phyloP scores from a whole-genome alignment of 1,140 invertebrate species.

The Bactericera cockerelli region DNA sequence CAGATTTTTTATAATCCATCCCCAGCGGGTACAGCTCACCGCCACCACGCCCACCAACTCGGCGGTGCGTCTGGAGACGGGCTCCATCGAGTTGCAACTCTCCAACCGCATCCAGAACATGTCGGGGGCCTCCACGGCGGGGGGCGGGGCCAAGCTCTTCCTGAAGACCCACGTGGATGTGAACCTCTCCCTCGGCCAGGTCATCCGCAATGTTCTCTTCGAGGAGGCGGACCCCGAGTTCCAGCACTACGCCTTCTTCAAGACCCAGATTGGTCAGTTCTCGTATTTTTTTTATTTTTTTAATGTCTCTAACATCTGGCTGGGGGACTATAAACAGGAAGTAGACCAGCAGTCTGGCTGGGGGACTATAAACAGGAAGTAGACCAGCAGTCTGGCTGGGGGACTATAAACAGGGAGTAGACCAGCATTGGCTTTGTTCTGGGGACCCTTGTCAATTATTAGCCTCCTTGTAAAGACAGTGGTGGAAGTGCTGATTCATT shows the following conservation, averaged over 20 bases:
- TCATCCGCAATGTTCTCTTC: conserved; percentile 83
- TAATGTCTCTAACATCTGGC: too few relatives aligned
- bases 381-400: too few relatives aligned
- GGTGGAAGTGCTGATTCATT: too few relatives aligned
- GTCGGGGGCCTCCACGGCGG: conserved; percentile 43
- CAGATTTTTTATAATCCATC: too few relatives aligned
- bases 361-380: too few relatives aligned
- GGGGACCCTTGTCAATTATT: too few relatives aligned
- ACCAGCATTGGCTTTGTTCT: too few relatives aligned
- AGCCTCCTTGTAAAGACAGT: too few relatives aligned
- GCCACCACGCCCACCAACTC: conserved; percentile 95
- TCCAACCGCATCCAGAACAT: conserved; percentile 88
- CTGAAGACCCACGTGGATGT: conserved; percentile 86
- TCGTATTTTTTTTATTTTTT: background rate
- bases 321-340: too few relatives aligned
- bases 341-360: too few relatives aligned
- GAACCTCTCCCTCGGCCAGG: conserved; percentile 84
- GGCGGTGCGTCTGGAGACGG: conserved; percentile 88
- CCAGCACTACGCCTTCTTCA: conserved; percentile 93
- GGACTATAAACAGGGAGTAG: too few relatives aligned
- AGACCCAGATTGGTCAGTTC: conserved; percentile 64
- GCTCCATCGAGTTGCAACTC: conserved; percentile 73
- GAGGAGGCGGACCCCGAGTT: conserved; percentile 94
- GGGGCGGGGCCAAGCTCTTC: conserved; percentile 62
- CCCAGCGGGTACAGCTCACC: conserved; percentile 86